phyloP scores from a whole-genome alignment of 2,113 vertebrate genomes.

The Gallinago undulata region DNA sequence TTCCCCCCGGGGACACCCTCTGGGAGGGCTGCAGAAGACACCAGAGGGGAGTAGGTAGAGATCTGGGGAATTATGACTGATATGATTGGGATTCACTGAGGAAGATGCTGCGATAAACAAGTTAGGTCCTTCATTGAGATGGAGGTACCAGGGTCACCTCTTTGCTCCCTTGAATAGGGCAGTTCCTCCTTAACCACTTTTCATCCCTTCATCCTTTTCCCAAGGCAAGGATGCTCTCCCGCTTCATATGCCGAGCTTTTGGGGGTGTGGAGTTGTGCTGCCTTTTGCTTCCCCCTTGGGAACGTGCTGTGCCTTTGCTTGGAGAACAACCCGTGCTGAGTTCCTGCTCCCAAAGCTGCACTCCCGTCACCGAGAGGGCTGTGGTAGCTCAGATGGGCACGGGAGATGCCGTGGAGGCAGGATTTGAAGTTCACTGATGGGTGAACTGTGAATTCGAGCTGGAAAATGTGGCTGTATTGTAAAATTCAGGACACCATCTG shows the following conservation, averaged over 20 bases:
- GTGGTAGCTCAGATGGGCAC: neutral
- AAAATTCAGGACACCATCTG: slow-evolving; percentile 77
- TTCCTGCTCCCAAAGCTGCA: neutral
- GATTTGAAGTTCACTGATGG: slow-evolving; percentile 41
- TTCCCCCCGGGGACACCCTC: neutral
- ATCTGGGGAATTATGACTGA: neutral
- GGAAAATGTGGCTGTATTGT: slow-evolving; percentile 66
- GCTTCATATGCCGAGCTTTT: neutral
- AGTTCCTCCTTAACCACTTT: neutral
- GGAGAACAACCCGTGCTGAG: neutral
- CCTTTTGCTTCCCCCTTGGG: neutral
- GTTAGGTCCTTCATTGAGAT: neutral
- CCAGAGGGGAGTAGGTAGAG: neutral
- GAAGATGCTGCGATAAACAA: neutral
- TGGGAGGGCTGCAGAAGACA: neutral
- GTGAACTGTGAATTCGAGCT: slow-evolving; percentile 68
- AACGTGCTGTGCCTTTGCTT: neutral
- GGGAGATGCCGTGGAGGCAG: neutral
- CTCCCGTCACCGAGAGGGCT: neutral
- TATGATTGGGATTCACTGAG: neutral
- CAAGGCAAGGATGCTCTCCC: neutral
- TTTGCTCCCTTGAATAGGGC: neutral
- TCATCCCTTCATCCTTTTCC: neutral
- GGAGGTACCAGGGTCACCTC: neutral
- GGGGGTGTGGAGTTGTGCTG: neutral